A percentile compares a stretch with the other conserved stretches of the same genome.
Conservation (phyloP, 2,113 vertebrate genomes). For the Herpailurus yagouaroundi region DNA sequence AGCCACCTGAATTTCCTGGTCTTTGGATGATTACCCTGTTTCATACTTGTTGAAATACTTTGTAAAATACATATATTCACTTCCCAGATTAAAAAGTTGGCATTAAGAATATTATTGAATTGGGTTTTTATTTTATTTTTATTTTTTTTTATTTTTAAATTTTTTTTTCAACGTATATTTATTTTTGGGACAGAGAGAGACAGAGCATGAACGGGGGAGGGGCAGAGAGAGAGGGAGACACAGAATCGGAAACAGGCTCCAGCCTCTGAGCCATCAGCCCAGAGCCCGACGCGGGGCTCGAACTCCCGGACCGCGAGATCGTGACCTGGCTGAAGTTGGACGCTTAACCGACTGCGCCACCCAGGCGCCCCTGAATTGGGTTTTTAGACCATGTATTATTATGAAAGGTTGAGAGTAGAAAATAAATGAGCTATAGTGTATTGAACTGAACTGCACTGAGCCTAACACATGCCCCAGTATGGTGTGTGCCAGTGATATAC, state of each 20-base stretch:
- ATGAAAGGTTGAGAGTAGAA: not conserved
- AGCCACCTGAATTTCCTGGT: not conserved
- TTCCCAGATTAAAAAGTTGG: not conserved
- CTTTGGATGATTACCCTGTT: not conserved
- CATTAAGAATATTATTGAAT: not conserved
- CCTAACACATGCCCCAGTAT: not conserved
- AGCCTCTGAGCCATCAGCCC: too few species aligned
- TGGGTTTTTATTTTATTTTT: not conserved
- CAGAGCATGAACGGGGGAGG: too few species aligned
- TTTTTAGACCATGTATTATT: not conserved
- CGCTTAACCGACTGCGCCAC: too few species aligned
- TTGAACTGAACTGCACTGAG: not conserved
- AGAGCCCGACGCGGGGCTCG: too few species aligned
- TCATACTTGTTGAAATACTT: conserved; percentile 34
- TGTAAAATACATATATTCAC: not conserved
- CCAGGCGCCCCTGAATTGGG: not conserved
- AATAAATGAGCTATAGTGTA: not conserved
- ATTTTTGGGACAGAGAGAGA: too few species aligned
- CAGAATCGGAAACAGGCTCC: too few species aligned
- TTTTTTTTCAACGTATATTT: too few species aligned
- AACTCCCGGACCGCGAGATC: too few species aligned
- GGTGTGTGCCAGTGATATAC: not conserved
- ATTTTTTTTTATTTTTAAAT: too few species aligned
- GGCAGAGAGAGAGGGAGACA: too few species aligned
- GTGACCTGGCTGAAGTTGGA: too few species aligned